These are phyloP conservation scores for Protobothrops mucrosquamatus DNA, from an alignment of 2,113 vertebrate genomes.

Conservation along the genomic window DNA sequence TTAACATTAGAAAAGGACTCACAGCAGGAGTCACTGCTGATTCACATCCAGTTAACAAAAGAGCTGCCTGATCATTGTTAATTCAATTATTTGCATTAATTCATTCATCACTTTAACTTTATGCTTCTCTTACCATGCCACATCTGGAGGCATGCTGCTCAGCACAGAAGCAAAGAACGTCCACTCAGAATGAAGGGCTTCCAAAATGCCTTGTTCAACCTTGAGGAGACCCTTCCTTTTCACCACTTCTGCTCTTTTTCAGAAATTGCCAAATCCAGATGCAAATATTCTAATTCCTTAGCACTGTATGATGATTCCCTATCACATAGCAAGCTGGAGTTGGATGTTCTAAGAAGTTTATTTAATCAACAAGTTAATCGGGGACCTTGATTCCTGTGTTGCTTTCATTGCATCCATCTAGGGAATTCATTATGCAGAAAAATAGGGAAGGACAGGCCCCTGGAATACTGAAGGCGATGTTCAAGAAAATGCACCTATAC, in stretches of 20 bases:
- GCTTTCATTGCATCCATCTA: not conserved
- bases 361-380: not conserved
- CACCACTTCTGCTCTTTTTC: conserved; percentile 39
- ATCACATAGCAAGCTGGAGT: not conserved
- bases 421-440: not conserved
- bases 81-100: conserved; percentile 69
- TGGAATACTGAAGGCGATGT: not conserved
- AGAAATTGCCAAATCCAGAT: not conserved
- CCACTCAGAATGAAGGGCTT: conserved; percentile 45
- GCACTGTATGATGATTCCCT: not conserved
- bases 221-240: conserved; percentile 56
- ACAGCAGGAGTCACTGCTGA: conserved; percentile 46
- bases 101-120: conserved; percentile 66
- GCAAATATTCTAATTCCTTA: not conserved
- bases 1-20: conserved; percentile 49
- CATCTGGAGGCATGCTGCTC: conserved; percentile 67
- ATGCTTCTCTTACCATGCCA: conserved; percentile 49
- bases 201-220: conserved; percentile 50
- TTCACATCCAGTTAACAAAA: conserved; percentile 58
- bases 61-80: conserved; percentile 58
- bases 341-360: not conserved
- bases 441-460: no score
- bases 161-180: conserved; percentile 61
- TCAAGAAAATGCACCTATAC: not conserved
- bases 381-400: not conserved